Evolutionary conservation across 2,797 vertebrate genomes (phyloP).

Genomic region (Trachurus trachurus): DNA sequence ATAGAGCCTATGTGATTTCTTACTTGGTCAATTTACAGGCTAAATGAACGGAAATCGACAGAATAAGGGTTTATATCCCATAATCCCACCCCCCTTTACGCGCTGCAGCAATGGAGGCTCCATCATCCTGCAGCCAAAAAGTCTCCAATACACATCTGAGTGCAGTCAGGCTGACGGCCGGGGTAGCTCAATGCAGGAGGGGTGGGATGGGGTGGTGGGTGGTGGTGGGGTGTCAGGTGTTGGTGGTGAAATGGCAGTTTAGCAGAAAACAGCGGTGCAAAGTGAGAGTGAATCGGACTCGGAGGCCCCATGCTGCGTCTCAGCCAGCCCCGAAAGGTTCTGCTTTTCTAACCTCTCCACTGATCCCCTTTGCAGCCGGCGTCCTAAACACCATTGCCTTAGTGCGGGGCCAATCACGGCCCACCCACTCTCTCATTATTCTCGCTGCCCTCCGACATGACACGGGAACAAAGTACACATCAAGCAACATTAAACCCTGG

Average conservation of each 20-base stretch:
- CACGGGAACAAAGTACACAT: constrained; percentile 99
- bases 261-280: constrained; percentile 66
- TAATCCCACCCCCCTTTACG: constrained; percentile 40
- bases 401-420: constrained; percentile 92
- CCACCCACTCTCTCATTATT: constrained; percentile 99
- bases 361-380: constrained; percentile 94
- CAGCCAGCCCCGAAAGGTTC: constrained; percentile 89
- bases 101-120: constrained; percentile 29
- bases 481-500: constrained; percentile 98
- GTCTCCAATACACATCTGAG: constrained; percentile 15
- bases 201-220: constrained; percentile 6
- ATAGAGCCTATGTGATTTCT: constrained; percentile 88
- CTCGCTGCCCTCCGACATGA: constrained; percentile 96
- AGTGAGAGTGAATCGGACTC: constrained; percentile 68
- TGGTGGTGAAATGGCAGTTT: constrained; percentile 75
- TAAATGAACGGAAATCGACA: constrained; percentile 64
- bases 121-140: constrained; percentile 3
- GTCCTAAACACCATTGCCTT: constrained; percentile 89
- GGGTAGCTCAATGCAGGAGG: constrained; percentile 50
- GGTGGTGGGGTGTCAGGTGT: constrained; percentile 60
- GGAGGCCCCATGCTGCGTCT: constrained; percentile 79
- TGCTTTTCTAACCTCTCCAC: constrained; percentile 99
- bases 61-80: constrained; percentile 49
- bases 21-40: constrained; percentile 89
- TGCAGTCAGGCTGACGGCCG: constrained; percentile 36